Percentiles rank a stretch among this genome's conserved stretches.
phyloP scores from a whole-genome alignment of 2,113 vertebrate genomes.

The Albula goreensis region DNA sequence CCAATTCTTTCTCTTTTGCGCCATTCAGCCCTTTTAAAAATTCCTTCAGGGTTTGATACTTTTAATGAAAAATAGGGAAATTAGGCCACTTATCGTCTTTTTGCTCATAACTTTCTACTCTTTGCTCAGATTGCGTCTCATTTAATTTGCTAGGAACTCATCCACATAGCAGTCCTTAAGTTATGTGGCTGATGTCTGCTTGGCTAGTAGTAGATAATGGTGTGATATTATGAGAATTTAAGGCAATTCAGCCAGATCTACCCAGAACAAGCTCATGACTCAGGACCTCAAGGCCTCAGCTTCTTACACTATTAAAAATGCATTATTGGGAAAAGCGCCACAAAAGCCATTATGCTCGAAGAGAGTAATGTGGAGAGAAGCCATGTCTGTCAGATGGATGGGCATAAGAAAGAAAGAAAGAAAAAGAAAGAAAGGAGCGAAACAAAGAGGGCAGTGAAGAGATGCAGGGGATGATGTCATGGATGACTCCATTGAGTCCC shows the following conservation, averaged over 20 bases:
- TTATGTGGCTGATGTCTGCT: background rate
- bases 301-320: background rate
- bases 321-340: background rate
- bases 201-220: background rate
- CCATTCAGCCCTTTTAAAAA: background rate
- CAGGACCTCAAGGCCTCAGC: background rate
- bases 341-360: background rate
- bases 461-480: background rate
- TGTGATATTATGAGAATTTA: background rate
- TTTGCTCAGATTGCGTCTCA: background rate
- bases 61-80: background rate
- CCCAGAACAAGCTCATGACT: background rate
- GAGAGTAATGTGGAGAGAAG: background rate
- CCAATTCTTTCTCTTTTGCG: background rate
- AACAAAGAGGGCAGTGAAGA: background rate
- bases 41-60: background rate
- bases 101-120: background rate
- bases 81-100: background rate
- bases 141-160: background rate
- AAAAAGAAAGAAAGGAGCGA: background rate
- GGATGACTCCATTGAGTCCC: background rate
- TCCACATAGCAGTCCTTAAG: background rate
- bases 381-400: background rate
- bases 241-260: background rate
- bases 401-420: background rate